A percentile compares a stretch with the other conserved stretches of the same genome.
Conservation (phyloP, 2,888 invertebrate species). For the Glyphotaelius pellucidus region DNA sequence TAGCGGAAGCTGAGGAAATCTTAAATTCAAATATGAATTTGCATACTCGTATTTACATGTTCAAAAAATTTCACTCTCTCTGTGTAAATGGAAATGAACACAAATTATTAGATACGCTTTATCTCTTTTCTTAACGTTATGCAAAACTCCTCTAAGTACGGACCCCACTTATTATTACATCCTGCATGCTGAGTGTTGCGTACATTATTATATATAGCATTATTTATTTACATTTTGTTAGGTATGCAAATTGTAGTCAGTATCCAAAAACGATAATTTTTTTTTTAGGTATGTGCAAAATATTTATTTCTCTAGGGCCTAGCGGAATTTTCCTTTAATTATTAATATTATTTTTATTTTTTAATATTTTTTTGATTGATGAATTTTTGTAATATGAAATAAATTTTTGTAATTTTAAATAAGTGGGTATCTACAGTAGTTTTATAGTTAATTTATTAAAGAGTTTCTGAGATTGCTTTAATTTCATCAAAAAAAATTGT, state of each 20-base stretch:
- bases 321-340: too few species aligned
- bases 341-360: too few species aligned
- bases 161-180: not conserved
- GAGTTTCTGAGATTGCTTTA: too few species aligned
- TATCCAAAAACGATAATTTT: too few species aligned
- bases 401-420: too few species aligned
- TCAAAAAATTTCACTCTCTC: slow-evolving; percentile 1
- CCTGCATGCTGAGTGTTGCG: not conserved
- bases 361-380: too few species aligned
- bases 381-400: too few species aligned
- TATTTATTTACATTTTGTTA: not conserved
- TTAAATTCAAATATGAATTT: slow-evolving; percentile 27
- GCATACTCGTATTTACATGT: slow-evolving; percentile 10
- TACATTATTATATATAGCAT: not conserved
- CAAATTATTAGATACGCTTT: not conserved
- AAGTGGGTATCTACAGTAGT: too few species aligned
- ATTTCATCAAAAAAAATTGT: too few species aligned
- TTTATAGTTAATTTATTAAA: too few species aligned
- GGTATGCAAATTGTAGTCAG: not conserved
- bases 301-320: too few species aligned
- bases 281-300: too few species aligned
- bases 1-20: slow-evolving; percentile 41
- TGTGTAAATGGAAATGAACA: not conserved
- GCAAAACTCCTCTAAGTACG: not conserved
- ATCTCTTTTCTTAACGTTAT: slow-evolving; percentile 2